Conservation (phyloP, 2,888 invertebrate species). For the Hesperia comma region DNA sequence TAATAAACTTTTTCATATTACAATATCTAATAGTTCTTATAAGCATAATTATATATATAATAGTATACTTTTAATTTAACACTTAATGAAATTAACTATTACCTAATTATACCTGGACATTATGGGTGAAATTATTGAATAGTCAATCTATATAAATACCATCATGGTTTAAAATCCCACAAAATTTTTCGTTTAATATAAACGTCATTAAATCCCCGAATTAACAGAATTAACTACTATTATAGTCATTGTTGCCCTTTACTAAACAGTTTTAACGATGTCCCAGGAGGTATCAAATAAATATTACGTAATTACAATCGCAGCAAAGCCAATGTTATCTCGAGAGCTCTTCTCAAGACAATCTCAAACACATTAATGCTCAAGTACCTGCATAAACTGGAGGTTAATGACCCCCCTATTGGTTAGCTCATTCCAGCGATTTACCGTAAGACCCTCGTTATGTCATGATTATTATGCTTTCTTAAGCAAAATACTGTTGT, state of each 20-base stretch:
- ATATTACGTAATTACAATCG: constrained; percentile 27
- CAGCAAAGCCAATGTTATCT: constrained; percentile 30
- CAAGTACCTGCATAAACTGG: constrained; percentile 26
- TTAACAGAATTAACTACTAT: neutral
- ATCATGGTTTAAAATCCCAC: no score
- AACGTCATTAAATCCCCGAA: neutral
- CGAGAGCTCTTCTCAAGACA: constrained; percentile 30
- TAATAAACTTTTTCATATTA: no score
- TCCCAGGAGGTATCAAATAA: neutral
- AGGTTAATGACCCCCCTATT: constrained; percentile 23
- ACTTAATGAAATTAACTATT: no score
- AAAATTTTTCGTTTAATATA: no score
- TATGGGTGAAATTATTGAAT: no score
- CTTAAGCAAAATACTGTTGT: neutral
- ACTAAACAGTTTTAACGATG: constrained; percentile 11
- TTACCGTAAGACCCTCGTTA: constrained; percentile 27
- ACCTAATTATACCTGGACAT: no score
- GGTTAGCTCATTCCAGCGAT: constrained; percentile 15
- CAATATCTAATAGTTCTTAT: no score
- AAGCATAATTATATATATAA: no score
- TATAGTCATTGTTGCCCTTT: neutral
- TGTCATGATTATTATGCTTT: constrained; percentile 21
- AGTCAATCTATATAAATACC: no score
- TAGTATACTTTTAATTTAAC: no score
- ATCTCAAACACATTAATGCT: constrained; percentile 36